Evolutionary conservation across 37 sponge, comb jelly and placozoan genomes (phyloP).

Genomic region (Hormiphora californensis): DNA sequence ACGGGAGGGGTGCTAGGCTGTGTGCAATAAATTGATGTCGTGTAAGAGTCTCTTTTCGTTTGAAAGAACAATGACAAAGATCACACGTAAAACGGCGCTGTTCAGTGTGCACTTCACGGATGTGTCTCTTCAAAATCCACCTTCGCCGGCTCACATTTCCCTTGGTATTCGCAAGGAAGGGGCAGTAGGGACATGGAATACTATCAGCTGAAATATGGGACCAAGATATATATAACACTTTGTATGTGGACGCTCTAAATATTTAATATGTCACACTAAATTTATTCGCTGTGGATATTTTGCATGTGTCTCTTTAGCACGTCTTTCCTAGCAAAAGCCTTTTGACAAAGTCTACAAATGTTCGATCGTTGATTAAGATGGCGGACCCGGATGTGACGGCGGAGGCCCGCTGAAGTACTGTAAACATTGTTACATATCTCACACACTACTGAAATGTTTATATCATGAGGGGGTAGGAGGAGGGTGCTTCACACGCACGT

Average conservation of each 20-base stretch:
- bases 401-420: background rate
- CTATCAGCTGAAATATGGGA: no score
- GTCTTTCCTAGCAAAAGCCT: constrained; percentile 10
- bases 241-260: no score
- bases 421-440: background rate
- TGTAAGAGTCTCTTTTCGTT: constrained; percentile 4
- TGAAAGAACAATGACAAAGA: background rate
- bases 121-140: constrained; percentile 40
- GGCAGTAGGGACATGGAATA: constrained; percentile 35
- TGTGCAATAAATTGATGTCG: background rate
- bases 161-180: background rate
- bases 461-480: background rate
- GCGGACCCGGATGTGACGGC: background rate
- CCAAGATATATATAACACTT: no score
- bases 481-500: background rate
- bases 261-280: no score
- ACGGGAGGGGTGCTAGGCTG: no score
- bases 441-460: background rate
- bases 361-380: background rate
- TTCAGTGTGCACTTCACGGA: background rate
- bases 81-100: background rate
- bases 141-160: background rate
- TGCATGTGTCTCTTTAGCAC: background rate
- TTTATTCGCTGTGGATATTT: no score
- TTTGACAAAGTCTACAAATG: background rate